Evolutionary conservation across 2,797 vertebrate species (phyloP), one percentile per base, ranked within the genome.

Genomic region (Vespertilio murinus): DNA sequence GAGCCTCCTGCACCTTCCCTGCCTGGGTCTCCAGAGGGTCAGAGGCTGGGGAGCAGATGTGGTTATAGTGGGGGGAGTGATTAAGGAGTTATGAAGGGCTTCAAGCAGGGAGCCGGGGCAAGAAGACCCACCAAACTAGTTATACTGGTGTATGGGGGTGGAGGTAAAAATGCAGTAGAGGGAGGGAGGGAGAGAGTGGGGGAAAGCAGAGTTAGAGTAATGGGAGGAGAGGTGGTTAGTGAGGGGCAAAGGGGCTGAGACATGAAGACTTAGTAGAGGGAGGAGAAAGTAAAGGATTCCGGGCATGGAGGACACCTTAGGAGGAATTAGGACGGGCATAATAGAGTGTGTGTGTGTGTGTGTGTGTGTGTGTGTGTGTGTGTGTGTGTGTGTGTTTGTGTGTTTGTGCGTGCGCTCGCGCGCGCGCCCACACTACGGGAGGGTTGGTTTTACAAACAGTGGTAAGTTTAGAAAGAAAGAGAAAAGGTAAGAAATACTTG

Each of bases 1-100:
- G 97, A 28, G 97, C 95, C 79, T 96, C 97, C 18, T 95, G 94
- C 93, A 94, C 96, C 97, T 96, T 97, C 96, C 95, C 97, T 96
- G 97, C 83, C 93, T 96, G 95, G 85, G 42, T 94, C 91, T 96
- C 95, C 78, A 92, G 84, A 82, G 96, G 94, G 92, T 95, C 97
- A 74, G 96, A 94, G 82, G 94, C 97, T 98, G 93, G 82, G 94
- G 93, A 93, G 96, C 80, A 97, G 95, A 96, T 6, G 93, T 92
- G 90, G 95, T 97, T 97, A 97, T 28, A 95, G 96, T 77, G 78
- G 25, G 40, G 88, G 93, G 94, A 84, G 80, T 40, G 52, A 93
- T 96, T 97, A 95, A 77, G 47, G 30, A 56, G 65, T 84, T 74
- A 95, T n/a, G 33, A 92, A 91, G 25, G 87, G 65, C 40, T 74